phyloP scores from a whole-genome alignment of 2,113 vertebrate genomes.

The Neotragus moschatus region DNA sequence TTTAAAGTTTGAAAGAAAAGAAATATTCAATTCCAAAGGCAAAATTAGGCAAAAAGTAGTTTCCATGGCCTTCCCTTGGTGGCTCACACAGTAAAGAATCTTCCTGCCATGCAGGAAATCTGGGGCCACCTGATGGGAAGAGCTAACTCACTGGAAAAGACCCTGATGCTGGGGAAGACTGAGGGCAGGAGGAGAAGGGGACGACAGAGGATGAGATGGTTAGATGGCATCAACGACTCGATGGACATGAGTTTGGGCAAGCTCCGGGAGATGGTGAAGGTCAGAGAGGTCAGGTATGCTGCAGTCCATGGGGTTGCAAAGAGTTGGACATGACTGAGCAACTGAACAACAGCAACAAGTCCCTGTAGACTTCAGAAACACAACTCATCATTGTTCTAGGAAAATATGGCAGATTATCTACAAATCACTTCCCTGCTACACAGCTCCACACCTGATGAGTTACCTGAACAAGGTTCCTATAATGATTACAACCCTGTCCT shows the following conservation, averaged over 20 bases:
- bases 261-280: neutral
- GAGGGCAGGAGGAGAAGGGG: neutral
- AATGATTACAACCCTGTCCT: neutral
- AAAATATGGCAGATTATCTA: neutral
- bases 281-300: neutral
- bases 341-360: neutral
- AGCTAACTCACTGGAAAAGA: neutral
- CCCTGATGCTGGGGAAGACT: neutral
- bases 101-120: neutral
- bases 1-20: neutral
- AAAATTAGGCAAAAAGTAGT: neutral
- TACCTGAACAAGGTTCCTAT: neutral
- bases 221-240: rapidly evolving
- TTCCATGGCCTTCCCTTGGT: neutral
- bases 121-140: neutral
- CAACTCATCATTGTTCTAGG: neutral
- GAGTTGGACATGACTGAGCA: rapidly evolving
- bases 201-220: neutral
- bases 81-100: neutral
- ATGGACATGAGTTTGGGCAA: neutral
- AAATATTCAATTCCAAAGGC: neutral
- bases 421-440: neutral
- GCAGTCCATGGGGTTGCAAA: rapidly evolving
- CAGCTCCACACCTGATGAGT: neutral
- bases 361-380: neutral